phyloP scores from a whole-genome alignment of 2,888 invertebrate genomes.

The Diarsia mendica region DNA sequence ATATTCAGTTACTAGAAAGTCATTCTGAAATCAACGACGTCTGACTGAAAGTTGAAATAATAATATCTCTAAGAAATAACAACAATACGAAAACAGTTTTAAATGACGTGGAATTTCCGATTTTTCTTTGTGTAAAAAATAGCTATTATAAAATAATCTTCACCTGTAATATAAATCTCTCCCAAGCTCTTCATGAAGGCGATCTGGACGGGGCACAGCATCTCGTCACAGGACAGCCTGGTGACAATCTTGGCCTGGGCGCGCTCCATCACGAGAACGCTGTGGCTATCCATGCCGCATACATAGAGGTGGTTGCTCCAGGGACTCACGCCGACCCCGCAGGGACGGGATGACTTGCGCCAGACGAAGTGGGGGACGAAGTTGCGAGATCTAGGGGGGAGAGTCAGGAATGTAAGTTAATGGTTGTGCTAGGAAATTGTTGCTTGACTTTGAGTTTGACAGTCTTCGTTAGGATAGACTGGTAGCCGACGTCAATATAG shows the following conservation, averaged over 20 bases:
- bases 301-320: conserved; percentile 91
- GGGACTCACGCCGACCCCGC: conserved; percentile 92
- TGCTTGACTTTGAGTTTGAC: not conserved
- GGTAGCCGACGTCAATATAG: not conserved
- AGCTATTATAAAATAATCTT: not conserved
- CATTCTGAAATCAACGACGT: not conserved
- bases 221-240: conserved; percentile 88
- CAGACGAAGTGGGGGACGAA: conserved; percentile 90
- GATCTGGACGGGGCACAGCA: conserved; percentile 91
- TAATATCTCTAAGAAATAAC: no score
- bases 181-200: conserved; percentile 90
- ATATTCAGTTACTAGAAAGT: not conserved
- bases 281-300: conserved; percentile 92
- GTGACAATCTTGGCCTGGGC: conserved; percentile 88
- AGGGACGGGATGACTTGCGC: conserved; percentile 91
- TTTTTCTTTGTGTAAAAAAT: not conserved
- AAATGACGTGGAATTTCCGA: not conserved
- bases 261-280: conserved; percentile 87
- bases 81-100: not conserved
- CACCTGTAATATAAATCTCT: conserved; percentile 91
- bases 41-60: not conserved
- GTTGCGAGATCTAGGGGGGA: conserved; percentile 81
- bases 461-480: not conserved
- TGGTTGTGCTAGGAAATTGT: not conserved
- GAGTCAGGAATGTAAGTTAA: not conserved